Evolutionary conservation across 2,888 invertebrate species (phyloP).

Genomic region (Lasioglossum calceatum): DNA sequence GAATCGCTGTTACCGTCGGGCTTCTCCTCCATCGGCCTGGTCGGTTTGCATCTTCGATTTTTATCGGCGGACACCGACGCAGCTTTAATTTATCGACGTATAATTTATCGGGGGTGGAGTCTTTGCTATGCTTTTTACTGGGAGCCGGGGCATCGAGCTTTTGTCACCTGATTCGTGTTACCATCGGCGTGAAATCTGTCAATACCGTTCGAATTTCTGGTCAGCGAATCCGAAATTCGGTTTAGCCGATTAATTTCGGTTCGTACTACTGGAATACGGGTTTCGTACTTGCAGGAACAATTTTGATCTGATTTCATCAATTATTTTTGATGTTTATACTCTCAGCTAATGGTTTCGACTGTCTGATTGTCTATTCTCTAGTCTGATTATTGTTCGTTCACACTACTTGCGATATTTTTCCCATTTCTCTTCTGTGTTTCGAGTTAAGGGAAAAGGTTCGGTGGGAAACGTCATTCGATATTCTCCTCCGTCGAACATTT

Average conservation of each 20-base stretch:
- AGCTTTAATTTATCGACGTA: slow-evolving; percentile 57
- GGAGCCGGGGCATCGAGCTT: slow-evolving; percentile 14
- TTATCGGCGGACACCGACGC: slow-evolving; percentile 45
- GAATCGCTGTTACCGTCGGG: slow-evolving; percentile 69
- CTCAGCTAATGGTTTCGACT: not conserved
- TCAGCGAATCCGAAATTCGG: not conserved
- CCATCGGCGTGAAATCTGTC: slow-evolving; percentile 34
- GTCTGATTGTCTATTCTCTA: not conserved
- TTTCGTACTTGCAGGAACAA: not conserved
- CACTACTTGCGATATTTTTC: too few relatives aligned
- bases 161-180: slow-evolving; percentile 28
- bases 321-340: not conserved
- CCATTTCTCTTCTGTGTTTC: not conserved
- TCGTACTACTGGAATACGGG: not conserved
- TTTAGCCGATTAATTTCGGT: not conserved
- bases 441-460: slow-evolving; percentile 9
- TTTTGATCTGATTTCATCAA: not conserved
- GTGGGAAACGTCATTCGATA: slow-evolving; percentile 16
- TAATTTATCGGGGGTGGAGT: slow-evolving; percentile 52
- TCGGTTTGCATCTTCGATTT: slow-evolving; percentile 54
- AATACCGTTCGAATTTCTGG: not conserved
- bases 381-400: too few relatives aligned
- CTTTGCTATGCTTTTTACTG: slow-evolving; percentile 20
- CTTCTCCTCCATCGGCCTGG: slow-evolving; percentile 47
- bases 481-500: slow-evolving; percentile 30